Evolutionary conservation across 2,888 invertebrate genomes (phyloP).

Genomic region (Yponomeuta cagnagella): DNA sequence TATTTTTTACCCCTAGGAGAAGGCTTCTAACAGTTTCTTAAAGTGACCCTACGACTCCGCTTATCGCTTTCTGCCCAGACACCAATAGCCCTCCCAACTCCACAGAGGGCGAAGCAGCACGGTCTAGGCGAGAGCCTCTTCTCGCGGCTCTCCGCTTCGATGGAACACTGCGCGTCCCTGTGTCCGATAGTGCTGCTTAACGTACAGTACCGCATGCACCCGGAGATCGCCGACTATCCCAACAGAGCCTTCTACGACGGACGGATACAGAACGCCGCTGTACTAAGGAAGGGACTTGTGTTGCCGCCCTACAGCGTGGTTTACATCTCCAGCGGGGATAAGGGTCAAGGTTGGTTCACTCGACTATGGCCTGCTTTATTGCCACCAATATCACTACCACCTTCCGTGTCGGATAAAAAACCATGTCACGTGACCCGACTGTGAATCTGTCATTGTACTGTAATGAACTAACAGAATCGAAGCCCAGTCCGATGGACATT

Average conservation of each 20-base stretch:
- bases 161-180: constrained; percentile 48
- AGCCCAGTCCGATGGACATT: too few relatives aligned
- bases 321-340: constrained; percentile 50
- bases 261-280: constrained; percentile 52
- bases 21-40: too few relatives aligned
- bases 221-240: constrained; percentile 87
- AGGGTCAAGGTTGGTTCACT: constrained; percentile 45
- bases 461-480: too few relatives aligned
- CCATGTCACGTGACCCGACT: too few relatives aligned
- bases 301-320: constrained; percentile 52
- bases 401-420: too few relatives aligned
- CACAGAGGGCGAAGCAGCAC: constrained; percentile 80
- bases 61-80: not conserved
- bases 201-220: constrained; percentile 91
- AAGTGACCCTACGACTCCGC: too few relatives aligned
- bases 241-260: constrained; percentile 82
- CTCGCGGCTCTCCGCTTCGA: constrained; percentile 79
- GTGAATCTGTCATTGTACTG: too few relatives aligned
- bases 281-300: constrained; percentile 31
- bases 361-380: not conserved
- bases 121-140: constrained; percentile 86
- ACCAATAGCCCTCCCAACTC: not conserved
- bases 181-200: constrained; percentile 74
- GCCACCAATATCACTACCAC: too few relatives aligned
- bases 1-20: too few relatives aligned